These are phyloP conservation scores for Benitochromis conjunctus DNA, from an alignment of 2,113 vertebrate species.

Conservation along the genomic window DNA sequence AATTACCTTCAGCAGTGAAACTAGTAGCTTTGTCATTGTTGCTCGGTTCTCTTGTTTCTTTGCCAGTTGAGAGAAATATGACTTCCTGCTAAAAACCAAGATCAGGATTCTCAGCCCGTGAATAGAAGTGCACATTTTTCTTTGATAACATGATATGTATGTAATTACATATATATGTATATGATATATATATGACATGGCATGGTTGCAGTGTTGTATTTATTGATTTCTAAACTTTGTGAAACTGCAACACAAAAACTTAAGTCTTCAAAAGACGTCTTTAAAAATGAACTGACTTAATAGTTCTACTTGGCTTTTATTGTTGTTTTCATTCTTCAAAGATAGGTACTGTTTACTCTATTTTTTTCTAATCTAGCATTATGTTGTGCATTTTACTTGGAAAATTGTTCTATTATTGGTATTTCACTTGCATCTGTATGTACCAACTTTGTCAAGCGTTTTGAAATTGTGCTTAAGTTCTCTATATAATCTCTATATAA, in stretches of 20 bases:
- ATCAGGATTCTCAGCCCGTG: neutral
- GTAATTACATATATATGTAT: fast-evolving
- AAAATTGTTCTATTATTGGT: too few relatives aligned
- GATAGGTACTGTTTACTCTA: neutral
- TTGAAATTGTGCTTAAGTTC: neutral
- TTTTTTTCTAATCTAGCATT: neutral
- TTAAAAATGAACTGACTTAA: fast-evolving
- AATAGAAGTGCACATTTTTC: neutral
- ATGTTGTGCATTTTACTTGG: neutral
- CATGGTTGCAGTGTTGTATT: neutral
- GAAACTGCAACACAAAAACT: neutral
- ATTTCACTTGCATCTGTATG: neutral
- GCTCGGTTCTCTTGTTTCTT: neutral
- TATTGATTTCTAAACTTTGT: neutral
- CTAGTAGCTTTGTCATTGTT: neutral
- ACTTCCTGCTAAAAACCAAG: neutral
- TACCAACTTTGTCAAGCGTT: neutral
- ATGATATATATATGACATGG: neutral
- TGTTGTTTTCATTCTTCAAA: fast-evolving
- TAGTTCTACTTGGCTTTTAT: neutral
- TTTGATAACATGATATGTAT: neutral
- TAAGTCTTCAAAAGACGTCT: neutral
- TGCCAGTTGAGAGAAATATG: neutral
- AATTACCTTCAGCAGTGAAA: neutral
- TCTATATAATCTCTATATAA: too few relatives aligned